phyloP scores from a whole-genome alignment of 2,888 invertebrate genomes.

The Hypomecis atomaria region DNA sequence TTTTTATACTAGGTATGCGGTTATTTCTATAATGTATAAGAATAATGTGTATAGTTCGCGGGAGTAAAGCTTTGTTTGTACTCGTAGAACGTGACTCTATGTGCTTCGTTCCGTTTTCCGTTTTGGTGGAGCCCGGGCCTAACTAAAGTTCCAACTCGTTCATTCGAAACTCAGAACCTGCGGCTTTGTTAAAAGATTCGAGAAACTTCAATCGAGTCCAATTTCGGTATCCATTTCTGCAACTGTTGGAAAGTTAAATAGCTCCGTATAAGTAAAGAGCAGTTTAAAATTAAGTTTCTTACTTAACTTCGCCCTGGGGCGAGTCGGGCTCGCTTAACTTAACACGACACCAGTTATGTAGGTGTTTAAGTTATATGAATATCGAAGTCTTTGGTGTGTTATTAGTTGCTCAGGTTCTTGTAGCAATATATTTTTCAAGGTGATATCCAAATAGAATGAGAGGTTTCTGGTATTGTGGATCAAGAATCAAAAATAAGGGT shows the following conservation, averaged over 20 bases:
- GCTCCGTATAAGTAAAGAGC: constrained; percentile 40
- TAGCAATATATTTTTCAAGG: too few relatives aligned
- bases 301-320: constrained; percentile 43
- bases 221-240: constrained; percentile 46
- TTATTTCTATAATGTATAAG: too few relatives aligned
- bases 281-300: constrained; percentile 55
- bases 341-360: constrained; percentile 17
- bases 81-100: too few relatives aligned
- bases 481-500: too few relatives aligned
- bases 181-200: constrained; percentile 30
- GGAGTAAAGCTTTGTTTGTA: too few relatives aligned
- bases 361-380: constrained; percentile 2
- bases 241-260: constrained; percentile 50
- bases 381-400: background rate
- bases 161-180: constrained; percentile 16
- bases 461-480: too few relatives aligned
- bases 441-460: too few relatives aligned
- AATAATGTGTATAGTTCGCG: too few relatives aligned
- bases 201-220: constrained; percentile 42
- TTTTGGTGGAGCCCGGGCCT: too few relatives aligned
- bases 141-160: constrained; percentile 13
- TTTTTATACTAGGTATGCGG: too few relatives aligned
- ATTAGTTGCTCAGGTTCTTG: background rate
- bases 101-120: too few relatives aligned
- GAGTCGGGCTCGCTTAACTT: constrained; percentile 25